A percentile compares a stretch with the other conserved stretches of the same genome.
phyloP scores from a whole-genome alignment of 1,140 invertebrate genomes.

The Drosophila triauraria region DNA sequence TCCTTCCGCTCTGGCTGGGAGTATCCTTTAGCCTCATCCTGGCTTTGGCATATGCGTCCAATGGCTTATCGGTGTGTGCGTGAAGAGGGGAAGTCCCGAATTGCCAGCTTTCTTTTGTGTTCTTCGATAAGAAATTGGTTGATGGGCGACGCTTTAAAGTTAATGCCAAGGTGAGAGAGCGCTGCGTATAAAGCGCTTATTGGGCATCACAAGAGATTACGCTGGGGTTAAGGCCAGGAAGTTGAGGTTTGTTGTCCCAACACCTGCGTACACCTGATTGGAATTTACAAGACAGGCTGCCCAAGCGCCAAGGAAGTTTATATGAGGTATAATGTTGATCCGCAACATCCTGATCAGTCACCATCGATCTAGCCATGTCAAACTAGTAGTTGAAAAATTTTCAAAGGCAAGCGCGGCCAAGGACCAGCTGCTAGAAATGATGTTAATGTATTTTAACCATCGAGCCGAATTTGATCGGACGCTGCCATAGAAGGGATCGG shows the following conservation, averaged over 20 bases:
- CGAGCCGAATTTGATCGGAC: too few species aligned
- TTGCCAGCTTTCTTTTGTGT: conserved; percentile 37
- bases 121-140: conserved; percentile 33
- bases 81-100: conserved; percentile 6
- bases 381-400: too few species aligned
- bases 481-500: too few species aligned
- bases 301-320: too few species aligned
- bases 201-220: conserved; percentile 24
- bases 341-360: too few species aligned
- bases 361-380: too few species aligned
- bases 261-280: neutral
- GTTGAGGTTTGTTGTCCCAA: neutral
- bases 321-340: too few species aligned
- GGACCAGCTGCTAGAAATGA: too few species aligned
- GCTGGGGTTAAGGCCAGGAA: conserved; percentile 14
- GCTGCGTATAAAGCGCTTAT: neutral
- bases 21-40: conserved; percentile 18
- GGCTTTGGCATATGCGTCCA: conserved; percentile 45
- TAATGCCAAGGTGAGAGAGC: conserved; percentile 36
- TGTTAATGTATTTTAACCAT: too few species aligned
- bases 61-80: conserved; percentile 8
- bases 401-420: too few species aligned
- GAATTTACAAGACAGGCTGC: neutral
- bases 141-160: conserved; percentile 46
- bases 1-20: conserved; percentile 18